Base-by-base conservation (phyloP, 2,888 invertebrate species). In the Arenicola marina region DNA sequence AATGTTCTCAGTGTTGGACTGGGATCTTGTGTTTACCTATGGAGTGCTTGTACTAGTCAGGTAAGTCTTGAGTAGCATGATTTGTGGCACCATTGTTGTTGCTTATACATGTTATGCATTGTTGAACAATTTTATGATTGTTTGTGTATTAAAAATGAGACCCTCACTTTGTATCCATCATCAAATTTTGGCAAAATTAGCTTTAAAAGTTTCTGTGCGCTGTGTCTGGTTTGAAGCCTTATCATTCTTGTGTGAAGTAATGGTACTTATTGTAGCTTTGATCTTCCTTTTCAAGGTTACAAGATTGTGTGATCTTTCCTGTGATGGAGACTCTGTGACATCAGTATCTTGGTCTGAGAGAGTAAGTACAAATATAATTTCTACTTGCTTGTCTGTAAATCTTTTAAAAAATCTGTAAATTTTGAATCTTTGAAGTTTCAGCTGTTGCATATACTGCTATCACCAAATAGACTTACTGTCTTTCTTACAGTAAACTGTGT, bases 41-140 rank as follows among this genome's bases (percentile, higher is more conserved):
- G 99, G 99, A 97, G 95, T 76, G 99, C 99, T 11, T 95, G 95
- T 81, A 99, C 97, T 66, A 96, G 96, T 83, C 96, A 98, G 88
- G 95, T 86, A 65, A 29, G 66, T 56, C 1, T 59, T 7, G 11
- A 38, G 18, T 15, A 38, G 18, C 38, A 38, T 38, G 18, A n/a
- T n/a, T n/a, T n/a, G n/a, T n/a, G n/a, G n/a, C n/a, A n/a, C n/a
- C n/a, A n/a, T n/a, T n/a, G n/a, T n/a, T n/a, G n/a, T n/a, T n/a
- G n/a, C n/a, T n/a, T n/a, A n/a, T n/a, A n/a, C n/a, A n/a, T n/a
- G n/a, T n/a, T n/a, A n/a, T n/a, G n/a, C n/a, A n/a, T n/a, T n/a
- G n/a, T n/a, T n/a, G n/a, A n/a, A n/a, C n/a, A n/a, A n/a, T n/a
- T n/a, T n/a, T n/a, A n/a, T n/a, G n/a, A n/a, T n/a, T n/a, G n/a